These are phyloP conservation scores for Gymnoscopelus braueri DNA, from an alignment of 2,797 vertebrate species.

Conservation along the genomic window DNA sequence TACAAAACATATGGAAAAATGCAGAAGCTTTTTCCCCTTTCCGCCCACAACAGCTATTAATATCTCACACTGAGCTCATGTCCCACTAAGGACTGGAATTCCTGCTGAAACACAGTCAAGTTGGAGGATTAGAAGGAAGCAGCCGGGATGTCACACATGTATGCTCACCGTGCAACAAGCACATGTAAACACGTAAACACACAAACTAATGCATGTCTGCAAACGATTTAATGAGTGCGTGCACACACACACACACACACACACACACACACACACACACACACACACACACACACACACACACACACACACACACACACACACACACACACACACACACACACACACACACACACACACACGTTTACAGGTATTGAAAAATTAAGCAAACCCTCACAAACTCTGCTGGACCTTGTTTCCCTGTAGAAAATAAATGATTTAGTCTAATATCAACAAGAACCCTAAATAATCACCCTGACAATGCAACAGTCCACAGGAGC, in stretches of 20 bases:
- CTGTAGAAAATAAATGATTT: constrained; percentile 50
- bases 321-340: constrained; percentile 23
- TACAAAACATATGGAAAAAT: constrained; percentile 82
- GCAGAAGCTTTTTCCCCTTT: constrained; percentile 66
- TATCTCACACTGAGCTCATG: constrained; percentile 70
- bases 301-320: constrained; percentile 2
- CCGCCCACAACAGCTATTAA: constrained; percentile 79
- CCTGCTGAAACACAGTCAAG: constrained; percentile 67
- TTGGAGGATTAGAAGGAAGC: constrained; percentile 56
- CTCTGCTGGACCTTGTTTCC: constrained; percentile 50
- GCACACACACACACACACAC: not conserved
- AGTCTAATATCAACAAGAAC: constrained; percentile 52
- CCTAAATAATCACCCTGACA: constrained; percentile 71
- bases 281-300: constrained; percentile 12
- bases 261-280: not conserved
- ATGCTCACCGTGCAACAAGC: constrained; percentile 41
- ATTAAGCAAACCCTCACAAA: constrained; percentile 47
- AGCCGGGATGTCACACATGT: constrained; percentile 52
- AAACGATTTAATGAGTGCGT: not conserved
- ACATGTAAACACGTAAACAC: constrained; percentile 43
- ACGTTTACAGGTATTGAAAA: constrained; percentile 47
- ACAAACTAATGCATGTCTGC: constrained; percentile 36
- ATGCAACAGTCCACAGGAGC: constrained; percentile 60
- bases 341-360: constrained; percentile 32
- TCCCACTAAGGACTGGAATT: constrained; percentile 76